These are phyloP conservation scores for Cathartes aura DNA, from an alignment of 2,113 vertebrate genomes.

Conservation along the genomic window DNA sequence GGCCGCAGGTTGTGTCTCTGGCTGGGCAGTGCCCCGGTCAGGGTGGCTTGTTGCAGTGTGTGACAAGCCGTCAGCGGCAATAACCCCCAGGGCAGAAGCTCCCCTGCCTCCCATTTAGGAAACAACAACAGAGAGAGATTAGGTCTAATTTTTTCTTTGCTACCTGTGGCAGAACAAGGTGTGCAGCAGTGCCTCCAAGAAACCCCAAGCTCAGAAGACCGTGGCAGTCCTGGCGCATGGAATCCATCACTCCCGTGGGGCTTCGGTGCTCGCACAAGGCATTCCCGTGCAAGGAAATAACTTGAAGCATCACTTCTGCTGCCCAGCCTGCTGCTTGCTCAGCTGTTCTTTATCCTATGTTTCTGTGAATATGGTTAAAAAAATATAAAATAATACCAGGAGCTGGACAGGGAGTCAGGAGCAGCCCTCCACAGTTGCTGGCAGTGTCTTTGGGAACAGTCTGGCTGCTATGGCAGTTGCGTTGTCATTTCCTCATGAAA, in stretches of 20 bases:
- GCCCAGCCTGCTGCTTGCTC: background rate
- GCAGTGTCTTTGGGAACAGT: background rate
- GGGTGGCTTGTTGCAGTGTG: background rate
- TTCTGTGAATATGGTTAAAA: background rate
- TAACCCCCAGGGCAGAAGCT: background rate
- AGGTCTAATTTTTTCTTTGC: background rate
- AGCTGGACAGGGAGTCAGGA: background rate
- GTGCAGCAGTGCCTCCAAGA: background rate
- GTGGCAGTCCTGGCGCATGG: fast-evolving
- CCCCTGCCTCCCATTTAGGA: background rate
- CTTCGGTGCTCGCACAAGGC: fast-evolving
- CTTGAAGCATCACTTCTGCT: background rate
- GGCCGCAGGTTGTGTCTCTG: background rate
- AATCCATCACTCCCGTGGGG: background rate
- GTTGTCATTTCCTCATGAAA: background rate
- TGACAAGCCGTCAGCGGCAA: background rate
- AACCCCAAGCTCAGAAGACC: background rate
- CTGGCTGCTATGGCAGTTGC: background rate
- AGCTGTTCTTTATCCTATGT: background rate
- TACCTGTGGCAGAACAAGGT: background rate
- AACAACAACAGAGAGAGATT: background rate
- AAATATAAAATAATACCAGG: background rate
- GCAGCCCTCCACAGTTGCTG: background rate
- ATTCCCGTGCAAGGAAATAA: background rate
- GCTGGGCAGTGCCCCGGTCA: background rate